These are phyloP conservation scores for Lanius collurio DNA, from an alignment of 2,113 vertebrate species.

Conservation along the genomic window DNA sequence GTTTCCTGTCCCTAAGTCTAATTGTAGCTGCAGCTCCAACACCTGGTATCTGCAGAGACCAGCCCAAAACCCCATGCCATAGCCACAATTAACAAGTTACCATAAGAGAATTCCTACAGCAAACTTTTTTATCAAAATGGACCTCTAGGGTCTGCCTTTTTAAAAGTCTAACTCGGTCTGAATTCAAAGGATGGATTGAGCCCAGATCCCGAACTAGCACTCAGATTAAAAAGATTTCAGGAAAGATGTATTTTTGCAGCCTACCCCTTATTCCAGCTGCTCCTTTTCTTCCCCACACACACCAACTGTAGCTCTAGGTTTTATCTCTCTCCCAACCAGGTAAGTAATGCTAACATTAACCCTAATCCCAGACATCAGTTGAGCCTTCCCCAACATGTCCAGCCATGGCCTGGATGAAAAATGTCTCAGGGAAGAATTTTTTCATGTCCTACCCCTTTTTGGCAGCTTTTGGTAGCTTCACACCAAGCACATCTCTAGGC, in stretches of 20 bases:
- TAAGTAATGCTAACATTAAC: not conserved
- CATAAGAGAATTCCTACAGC: not conserved
- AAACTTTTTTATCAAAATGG: not conserved
- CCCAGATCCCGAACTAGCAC: not conserved
- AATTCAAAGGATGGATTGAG: not conserved
- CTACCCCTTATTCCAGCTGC: not conserved
- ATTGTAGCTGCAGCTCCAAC: not conserved
- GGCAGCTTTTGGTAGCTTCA: not conserved
- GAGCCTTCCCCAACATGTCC: not conserved
- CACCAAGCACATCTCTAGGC: not conserved
- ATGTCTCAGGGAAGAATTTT: not conserved
- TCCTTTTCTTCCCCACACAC: not conserved
- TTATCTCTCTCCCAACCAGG: not conserved
- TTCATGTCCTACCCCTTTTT: not conserved
- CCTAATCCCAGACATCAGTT: not conserved
- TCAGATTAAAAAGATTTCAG: not conserved
- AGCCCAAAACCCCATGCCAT: not conserved
- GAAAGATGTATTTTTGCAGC: not conserved
- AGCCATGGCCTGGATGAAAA: not conserved
- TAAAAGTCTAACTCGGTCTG: not conserved
- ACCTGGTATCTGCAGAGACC: not conserved
- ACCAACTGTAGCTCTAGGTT: not conserved
- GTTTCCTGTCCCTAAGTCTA: not conserved
- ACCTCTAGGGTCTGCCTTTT: not conserved
- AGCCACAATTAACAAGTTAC: not conserved